These are phyloP conservation scores for Anaspis maculata DNA, from an alignment of 2,888 invertebrate genomes.

Conservation along the genomic window DNA sequence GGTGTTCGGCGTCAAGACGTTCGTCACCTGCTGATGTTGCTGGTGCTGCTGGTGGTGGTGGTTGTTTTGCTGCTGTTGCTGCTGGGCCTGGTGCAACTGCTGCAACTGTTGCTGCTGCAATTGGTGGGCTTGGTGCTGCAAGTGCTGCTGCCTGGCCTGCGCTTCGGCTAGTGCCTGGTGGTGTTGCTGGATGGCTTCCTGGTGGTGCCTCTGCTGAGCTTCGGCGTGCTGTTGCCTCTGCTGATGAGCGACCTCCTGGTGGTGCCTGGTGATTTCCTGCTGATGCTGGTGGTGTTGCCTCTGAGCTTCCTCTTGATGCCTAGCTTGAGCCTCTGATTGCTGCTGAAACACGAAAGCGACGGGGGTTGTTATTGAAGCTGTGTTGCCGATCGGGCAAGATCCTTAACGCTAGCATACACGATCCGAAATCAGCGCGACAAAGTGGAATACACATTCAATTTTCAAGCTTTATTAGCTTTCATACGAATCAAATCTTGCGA, in stretches of 20 bases:
- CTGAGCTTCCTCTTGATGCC: conserved; percentile 27
- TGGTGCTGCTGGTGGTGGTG: conserved; percentile 36
- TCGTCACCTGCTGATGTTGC: conserved; percentile 31
- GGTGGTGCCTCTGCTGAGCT: conserved; percentile 32
- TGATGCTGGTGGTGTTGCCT: conserved; percentile 36
- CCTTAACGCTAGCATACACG: no score
- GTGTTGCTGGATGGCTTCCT: conserved; percentile 33
- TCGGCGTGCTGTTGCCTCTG: conserved; percentile 26
- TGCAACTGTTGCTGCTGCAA: conserved; percentile 34
- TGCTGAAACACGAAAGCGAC: conserved; percentile 9
- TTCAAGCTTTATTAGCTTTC: no score
- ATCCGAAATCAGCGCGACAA: no score
- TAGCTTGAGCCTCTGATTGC: conserved; percentile 25
- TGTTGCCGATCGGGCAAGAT: no score
- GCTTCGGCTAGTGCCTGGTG: conserved; percentile 37
- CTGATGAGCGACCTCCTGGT: conserved; percentile 27
- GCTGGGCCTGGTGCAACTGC: conserved; percentile 42
- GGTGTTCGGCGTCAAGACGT: conserved; percentile 21
- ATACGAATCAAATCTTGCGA: no score
- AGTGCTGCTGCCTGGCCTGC: conserved; percentile 41
- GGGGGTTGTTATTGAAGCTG: no score
- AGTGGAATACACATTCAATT: no score
- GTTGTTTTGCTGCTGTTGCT: conserved; percentile 43
- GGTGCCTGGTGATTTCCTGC: conserved; percentile 32
- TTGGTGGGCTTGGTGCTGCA: conserved; percentile 29